These are phyloP conservation scores for Itoplectis maculator DNA, from an alignment of 2,888 invertebrate species.

Conservation along the genomic window DNA sequence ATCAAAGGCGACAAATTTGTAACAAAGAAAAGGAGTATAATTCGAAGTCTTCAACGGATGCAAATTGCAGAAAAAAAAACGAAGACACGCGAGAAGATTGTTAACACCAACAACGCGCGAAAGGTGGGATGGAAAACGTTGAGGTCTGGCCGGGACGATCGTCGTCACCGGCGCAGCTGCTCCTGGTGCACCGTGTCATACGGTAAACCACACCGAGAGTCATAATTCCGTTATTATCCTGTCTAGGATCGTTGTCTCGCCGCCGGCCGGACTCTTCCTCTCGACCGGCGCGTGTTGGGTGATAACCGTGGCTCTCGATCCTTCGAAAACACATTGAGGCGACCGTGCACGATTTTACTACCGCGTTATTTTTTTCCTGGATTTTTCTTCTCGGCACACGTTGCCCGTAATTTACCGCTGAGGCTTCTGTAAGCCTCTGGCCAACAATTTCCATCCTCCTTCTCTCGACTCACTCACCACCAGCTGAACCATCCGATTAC, in stretches of 20 bases:
- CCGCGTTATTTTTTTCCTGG: constrained; percentile 21
- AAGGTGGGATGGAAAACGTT: constrained; percentile 9
- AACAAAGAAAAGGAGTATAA: not conserved
- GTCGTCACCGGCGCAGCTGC: constrained; percentile 14
- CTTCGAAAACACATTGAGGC: constrained; percentile 21
- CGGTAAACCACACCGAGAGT: constrained; percentile 60
- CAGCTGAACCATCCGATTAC: no score
- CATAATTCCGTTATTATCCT: constrained; percentile 66
- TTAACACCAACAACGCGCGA: not conserved
- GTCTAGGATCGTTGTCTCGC: constrained; percentile 53
- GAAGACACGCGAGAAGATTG: not conserved
- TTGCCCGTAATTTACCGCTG: not conserved
- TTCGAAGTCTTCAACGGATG: not conserved
- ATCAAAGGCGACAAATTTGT: no score
- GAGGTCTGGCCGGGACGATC: constrained; percentile 2
- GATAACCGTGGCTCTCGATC: constrained; percentile 13
- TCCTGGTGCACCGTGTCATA: constrained; percentile 3
- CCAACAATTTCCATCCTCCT: constrained; percentile 23
- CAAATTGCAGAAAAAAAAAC: not conserved
- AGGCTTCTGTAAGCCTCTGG: constrained; percentile 35
- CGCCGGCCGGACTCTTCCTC: constrained; percentile 24
- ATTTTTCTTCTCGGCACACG: not conserved
- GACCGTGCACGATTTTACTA: constrained; percentile 38
- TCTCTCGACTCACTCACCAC: not conserved
- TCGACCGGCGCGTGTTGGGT: not conserved